Evolutionary conservation across 2,888 invertebrate genomes (phyloP).

Genomic region (Phasia obesa): DNA sequence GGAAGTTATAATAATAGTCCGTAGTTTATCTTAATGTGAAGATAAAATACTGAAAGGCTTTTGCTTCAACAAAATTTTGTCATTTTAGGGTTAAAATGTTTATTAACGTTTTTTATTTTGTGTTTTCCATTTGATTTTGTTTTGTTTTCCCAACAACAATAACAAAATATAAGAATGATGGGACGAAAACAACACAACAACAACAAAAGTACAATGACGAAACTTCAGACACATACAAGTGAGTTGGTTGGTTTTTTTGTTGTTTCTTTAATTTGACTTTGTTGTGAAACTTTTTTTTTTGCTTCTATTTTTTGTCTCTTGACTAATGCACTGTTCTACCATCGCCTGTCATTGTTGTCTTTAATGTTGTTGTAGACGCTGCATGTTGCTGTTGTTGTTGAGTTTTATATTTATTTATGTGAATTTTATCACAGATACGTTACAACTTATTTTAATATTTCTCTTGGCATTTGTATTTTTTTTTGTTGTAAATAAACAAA

Average conservation of each 20-base stretch:
- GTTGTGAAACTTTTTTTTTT: not conserved
- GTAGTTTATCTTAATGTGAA: too few species aligned
- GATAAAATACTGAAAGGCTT: not conserved
- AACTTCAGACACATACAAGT: constrained; percentile 56
- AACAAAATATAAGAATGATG: constrained; percentile 23
- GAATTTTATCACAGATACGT: constrained; percentile 18
- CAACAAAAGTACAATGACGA: constrained; percentile 28
- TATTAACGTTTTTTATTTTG: not conserved
- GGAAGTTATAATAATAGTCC: too few species aligned
- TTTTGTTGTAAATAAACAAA: constrained; percentile 13
- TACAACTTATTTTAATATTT: constrained; percentile 44
- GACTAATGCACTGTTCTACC: constrained; percentile 8
- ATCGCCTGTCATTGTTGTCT: constrained; percentile 26
- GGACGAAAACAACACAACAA: not conserved
- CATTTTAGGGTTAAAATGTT: not conserved
- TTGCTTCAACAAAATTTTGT: not conserved
- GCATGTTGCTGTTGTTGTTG: not conserved
- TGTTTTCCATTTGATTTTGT: not conserved
- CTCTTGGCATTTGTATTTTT: not conserved
- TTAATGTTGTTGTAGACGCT: not conserved
- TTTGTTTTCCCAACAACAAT: not conserved
- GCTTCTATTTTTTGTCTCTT: not conserved
- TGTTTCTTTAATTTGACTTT: constrained; percentile 6
- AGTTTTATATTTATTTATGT: not conserved
- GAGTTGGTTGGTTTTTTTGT: constrained; percentile 46